A percentile compares a stretch with the other conserved stretches of the same genome.
Evolutionary conservation across 2,113 vertebrate genomes (phyloP).

Genomic region (Tupaia chinensis): DNA sequence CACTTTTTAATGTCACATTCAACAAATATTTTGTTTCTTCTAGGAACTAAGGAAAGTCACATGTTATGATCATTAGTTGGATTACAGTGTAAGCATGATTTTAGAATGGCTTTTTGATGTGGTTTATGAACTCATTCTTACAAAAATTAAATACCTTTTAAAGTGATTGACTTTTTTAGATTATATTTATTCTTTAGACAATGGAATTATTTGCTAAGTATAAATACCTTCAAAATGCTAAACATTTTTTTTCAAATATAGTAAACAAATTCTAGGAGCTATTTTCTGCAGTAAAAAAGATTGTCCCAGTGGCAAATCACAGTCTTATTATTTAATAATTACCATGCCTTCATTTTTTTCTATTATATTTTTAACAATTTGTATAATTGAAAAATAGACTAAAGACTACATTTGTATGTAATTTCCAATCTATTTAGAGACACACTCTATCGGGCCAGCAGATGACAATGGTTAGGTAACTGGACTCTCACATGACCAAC

Average conservation of each 20-base stretch:
- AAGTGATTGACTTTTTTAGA: constrained; percentile 61
- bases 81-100: constrained; percentile 50
- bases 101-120: constrained; percentile 75
- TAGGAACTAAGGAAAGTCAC: constrained; percentile 64
- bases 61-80: constrained; percentile 72
- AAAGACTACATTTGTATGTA: neutral
- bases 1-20: constrained; percentile 23
- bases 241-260: constrained; percentile 62
- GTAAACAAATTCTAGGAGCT: constrained; percentile 16
- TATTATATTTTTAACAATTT: neutral
- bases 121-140: constrained; percentile 69
- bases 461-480: no score
- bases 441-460: no score
- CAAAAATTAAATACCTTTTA: constrained; percentile 80
- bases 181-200: constrained; percentile 63
- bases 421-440: neutral
- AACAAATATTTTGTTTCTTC: constrained; percentile 67
- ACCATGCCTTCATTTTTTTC: neutral
- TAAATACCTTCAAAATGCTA: constrained; percentile 54
- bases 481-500: no score
- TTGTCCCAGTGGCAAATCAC: neutral
- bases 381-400: neutral
- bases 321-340: constrained; percentile 46
- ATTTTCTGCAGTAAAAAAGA: neutral
- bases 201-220: constrained; percentile 68